Base-by-base conservation (phyloP, 2,888 invertebrate species). In the Hyppa rectilinea region DNA sequence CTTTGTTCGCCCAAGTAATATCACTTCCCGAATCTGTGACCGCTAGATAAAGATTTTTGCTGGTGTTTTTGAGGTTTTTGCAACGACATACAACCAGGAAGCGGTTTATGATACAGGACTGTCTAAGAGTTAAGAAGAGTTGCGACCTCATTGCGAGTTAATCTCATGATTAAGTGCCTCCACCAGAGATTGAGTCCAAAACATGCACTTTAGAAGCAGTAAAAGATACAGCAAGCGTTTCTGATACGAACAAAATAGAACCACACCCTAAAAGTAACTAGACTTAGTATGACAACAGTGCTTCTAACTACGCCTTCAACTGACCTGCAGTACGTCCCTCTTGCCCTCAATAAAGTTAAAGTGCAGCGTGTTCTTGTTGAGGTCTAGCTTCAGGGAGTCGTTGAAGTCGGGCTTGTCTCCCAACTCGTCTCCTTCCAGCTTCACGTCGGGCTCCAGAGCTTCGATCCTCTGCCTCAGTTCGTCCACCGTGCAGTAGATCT, bases 401-500 rank as follows among this genome's bases (percentile, higher is more conserved):
- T 56, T 76, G 58, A 73, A 78, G 63, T 81, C 82, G 0, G 83
- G 73, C 75, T 92, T 92, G 60, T 90, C 90, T 45, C 87, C 84
- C 64, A 88, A 85, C 45, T 87, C 85, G 69, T 91, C 83, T 9
- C 70, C 49, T 26, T 82, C 82, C 69, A 90, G 79, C 75, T 92
- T 90, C 20, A 95, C 92, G 65, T 95, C 95, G 0, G 96, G 95
- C 78, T 95, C 94, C 81, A 96, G 79, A 2, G 89, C 94, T 50
- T 93, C 93, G 75, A 96, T 96, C 81, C 96, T 94, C 81, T 97
- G 96, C 65, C 97, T 91, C 45, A 97, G 89, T 87, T 97, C 97
- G 85, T 97, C 97, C 55, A 97, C 97, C 0, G 97, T 96, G 91
- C 97, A 97, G 90, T 97, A 97, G 74, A 97, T 96, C 86, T 97